Evolutionary conservation across 1,140 invertebrate genomes (phyloP).

Genomic region (Orchesella cincta): DNA sequence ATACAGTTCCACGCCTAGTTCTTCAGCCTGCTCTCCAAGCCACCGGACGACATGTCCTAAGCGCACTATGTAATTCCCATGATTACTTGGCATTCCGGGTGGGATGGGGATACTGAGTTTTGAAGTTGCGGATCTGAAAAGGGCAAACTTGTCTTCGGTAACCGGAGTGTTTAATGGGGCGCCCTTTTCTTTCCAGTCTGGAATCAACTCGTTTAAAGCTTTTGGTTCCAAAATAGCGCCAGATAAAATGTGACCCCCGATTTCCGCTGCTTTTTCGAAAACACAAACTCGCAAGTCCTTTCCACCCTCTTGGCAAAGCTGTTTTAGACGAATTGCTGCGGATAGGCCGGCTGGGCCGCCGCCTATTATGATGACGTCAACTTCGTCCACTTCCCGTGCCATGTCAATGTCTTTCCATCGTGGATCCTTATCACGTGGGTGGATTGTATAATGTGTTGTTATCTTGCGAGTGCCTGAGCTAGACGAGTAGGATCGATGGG

Average conservation of each 20-base stretch:
- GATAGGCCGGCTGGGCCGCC: conserved; percentile 96
- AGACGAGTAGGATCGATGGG: background rate
- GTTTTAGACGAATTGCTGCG: conserved; percentile 91
- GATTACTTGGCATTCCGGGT: conserved; percentile 91
- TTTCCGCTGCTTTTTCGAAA: conserved; percentile 92
- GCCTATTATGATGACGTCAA: conserved; percentile 95
- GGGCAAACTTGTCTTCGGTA: conserved; percentile 81
- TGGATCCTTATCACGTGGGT: conserved; percentile 86
- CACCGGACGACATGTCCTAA: conserved; percentile 94
- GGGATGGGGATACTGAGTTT: conserved; percentile 85
- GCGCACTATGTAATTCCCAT: conserved; percentile 97
- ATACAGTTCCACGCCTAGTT: conserved; percentile 94
- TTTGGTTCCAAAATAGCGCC: conserved; percentile 95
- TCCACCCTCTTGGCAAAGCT: conserved; percentile 74
- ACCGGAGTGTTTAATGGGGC: conserved; percentile 90
- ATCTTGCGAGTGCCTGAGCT: conserved; percentile 67
- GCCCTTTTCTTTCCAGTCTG: conserved; percentile 94
- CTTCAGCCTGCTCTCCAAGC: conserved; percentile 95
- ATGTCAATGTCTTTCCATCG: conserved; percentile 97
- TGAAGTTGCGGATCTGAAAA: conserved; percentile 79
- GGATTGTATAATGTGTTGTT: conserved; percentile 95
- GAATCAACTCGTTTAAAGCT: conserved; percentile 90
- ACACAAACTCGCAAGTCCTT: conserved; percentile 91
- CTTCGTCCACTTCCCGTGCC: conserved; percentile 89
- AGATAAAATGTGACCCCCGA: conserved; percentile 94